Base-by-base conservation (phyloP, 2,797 vertebrate genomes). In the Podarcis lilfordi region DNA sequence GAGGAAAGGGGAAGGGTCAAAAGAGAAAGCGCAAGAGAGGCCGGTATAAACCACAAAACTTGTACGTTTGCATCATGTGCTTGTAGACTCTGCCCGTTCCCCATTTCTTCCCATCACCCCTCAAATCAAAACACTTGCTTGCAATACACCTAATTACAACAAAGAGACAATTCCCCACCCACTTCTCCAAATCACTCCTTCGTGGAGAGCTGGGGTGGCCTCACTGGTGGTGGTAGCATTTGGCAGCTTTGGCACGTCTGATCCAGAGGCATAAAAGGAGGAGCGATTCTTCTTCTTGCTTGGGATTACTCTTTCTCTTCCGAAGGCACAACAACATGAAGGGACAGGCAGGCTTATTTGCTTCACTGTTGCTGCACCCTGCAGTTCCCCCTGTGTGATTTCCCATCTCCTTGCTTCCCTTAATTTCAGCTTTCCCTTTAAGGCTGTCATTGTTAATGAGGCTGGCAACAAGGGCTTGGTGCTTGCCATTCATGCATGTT, bases 21-120 rank as follows among this genome's bases (percentile, higher is more conserved):
- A 99, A 99, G 97, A 98, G 98, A 98, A 99, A 99, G 97, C 98
- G 98, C 98, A 99, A 99, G 98, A 99, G 98, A 99, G 98, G 97
- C 97, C 97, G 97, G 93, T 98, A 98, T 97, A 98, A 98, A 98
- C 96, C 95, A 95, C 95, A 90, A 95, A 97, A 95, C 96, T 95
- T 96, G 97, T 97, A 97, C 96, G 97, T 96, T 97, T 97, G 97
- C 97, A 96, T 97, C 96, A 96, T 95, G 96, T 96, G 96, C 96
- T 96, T 94, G 90, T 96, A 96, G 94, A 93, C 80, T 80, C 85
- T 87, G 77, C 78, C 76, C 66, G 69, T 92, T 89, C 80, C 94
- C 93, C 80, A 64, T 85, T 81, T 85, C 59, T 71, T 75, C 45
- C 84, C 32, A 25, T 81, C 71, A 29, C 29, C 93, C 93, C 95